These are phyloP conservation scores for Saccostrea cuccullata DNA, from an alignment of 1,140 invertebrate species.

Conservation along the genomic window DNA sequence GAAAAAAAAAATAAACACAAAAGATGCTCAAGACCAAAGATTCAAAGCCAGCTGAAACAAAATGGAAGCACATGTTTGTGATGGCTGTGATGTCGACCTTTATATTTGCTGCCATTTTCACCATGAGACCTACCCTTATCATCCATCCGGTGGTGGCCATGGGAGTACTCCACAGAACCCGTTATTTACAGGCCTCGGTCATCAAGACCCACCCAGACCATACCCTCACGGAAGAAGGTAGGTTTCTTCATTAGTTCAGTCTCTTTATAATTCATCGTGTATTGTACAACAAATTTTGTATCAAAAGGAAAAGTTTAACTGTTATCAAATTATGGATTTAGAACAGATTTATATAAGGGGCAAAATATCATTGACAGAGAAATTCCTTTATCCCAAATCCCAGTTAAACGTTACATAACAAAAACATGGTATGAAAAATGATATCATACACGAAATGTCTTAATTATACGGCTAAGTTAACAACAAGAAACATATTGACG, in stretches of 20 bases:
- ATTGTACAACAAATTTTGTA: too few species aligned
- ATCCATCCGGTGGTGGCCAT: slow-evolving; percentile 2
- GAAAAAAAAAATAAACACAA: background rate
- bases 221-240: background rate
- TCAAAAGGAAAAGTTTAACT: too few species aligned
- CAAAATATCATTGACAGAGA: too few species aligned
- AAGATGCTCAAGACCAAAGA: background rate
- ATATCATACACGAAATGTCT: too few species aligned
- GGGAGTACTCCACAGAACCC: background rate
- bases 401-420: too few species aligned
- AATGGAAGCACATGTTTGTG: slow-evolving; percentile 11
- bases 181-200: background rate
- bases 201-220: background rate
- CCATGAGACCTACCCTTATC: slow-evolving; percentile 1
- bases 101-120: slow-evolving; percentile 24
- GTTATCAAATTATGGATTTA: too few species aligned
- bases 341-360: too few species aligned
- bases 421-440: too few species aligned
- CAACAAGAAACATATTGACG: too few species aligned
- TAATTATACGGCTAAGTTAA: too few species aligned
- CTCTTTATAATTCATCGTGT: too few species aligned
- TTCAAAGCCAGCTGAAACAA: slow-evolving; percentile 1
- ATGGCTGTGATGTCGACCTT: slow-evolving; percentile 12
- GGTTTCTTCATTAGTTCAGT: background rate
- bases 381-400: too few species aligned